Percentiles rank a stretch among this genome's conserved stretches.
phyloP scores from a whole-genome alignment of 2,113 vertebrate genomes.

The Thamnaconus septentrionalis region DNA sequence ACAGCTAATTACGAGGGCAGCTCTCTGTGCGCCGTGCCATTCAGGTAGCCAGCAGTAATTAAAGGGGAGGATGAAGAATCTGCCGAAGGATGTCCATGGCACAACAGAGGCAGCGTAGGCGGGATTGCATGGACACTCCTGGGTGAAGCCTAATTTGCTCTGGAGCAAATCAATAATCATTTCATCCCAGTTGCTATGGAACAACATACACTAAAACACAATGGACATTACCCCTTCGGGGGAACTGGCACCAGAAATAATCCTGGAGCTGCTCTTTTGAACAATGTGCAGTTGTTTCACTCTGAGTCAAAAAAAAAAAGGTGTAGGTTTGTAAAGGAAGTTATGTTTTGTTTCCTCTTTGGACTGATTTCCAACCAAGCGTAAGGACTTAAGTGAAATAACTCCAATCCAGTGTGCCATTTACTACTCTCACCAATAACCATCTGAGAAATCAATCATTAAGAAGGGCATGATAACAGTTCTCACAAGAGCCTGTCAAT shows the following conservation, averaged over 20 bases:
- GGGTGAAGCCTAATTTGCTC: conserved; percentile 71
- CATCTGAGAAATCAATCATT: too few species aligned
- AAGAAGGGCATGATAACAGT: too few species aligned
- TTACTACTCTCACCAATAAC: too few species aligned
- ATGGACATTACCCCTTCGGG: conserved; percentile 59
- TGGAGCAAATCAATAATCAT: conserved; percentile 74
- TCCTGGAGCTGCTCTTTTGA: conserved; percentile 43
- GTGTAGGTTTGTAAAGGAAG: conserved; percentile 27
- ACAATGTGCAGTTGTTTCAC: conserved; percentile 28
- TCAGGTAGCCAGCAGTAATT: conserved; percentile 76
- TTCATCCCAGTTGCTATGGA: conserved; percentile 70
- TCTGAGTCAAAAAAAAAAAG: conserved; percentile 11
- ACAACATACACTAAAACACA: conserved; percentile 70
- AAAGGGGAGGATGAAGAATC: conserved; percentile 69
- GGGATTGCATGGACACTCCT: conserved; percentile 55
- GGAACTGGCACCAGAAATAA: conserved; percentile 50
- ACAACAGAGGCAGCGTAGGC: conserved; percentile 39
- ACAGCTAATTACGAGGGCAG: conserved; percentile 74
- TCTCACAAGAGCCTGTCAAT: too few species aligned
- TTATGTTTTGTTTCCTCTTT: conserved; percentile 29
- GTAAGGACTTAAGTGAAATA: too few species aligned
- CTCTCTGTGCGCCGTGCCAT: conserved; percentile 44
- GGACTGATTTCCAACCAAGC: conserved; percentile 11
- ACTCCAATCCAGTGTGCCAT: too few species aligned
- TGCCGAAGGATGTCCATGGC: conserved; percentile 45